Evolutionary conservation across 1,140 invertebrate genomes (phyloP).

Genomic region (Drosophila paulistorum): DNA sequence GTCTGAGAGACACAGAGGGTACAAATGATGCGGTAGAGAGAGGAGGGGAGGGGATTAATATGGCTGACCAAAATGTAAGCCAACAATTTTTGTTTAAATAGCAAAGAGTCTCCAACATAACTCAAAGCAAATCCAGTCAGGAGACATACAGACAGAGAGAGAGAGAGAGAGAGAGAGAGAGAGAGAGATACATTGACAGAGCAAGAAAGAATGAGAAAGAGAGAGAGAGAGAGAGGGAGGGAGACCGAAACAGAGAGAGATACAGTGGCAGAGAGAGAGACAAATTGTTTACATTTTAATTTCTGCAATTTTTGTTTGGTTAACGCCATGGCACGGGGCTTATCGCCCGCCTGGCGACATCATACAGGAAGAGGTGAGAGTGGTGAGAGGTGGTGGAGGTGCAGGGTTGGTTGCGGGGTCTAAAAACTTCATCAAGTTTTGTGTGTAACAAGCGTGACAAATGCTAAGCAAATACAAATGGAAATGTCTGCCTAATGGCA

Average conservation of each 20-base stretch:
- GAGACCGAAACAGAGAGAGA: not conserved
- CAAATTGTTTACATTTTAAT: conserved; percentile 80
- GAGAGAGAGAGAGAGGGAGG: not conserved
- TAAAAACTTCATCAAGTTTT: conserved; percentile 75
- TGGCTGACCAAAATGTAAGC: conserved; percentile 65
- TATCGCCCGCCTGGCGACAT: conserved; percentile 53
- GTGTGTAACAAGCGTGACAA: conserved; percentile 74
- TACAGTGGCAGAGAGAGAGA: conserved; percentile 27
- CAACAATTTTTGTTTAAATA: conserved; percentile 58
- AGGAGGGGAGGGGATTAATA: conserved; percentile 39
- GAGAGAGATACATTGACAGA: not conserved
- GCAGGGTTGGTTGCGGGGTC: conserved; percentile 17
- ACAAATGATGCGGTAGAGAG: not conserved
- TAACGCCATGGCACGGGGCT: conserved; percentile 63
- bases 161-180: conserved; percentile 13
- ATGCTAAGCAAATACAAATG: conserved; percentile 57
- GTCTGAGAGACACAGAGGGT: conserved; percentile 48
- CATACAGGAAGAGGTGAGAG: not conserved
- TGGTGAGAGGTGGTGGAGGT: conserved; percentile 18
- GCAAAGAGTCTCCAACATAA: conserved; percentile 23
- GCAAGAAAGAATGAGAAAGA: conserved; percentile 12
- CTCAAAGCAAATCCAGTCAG: conserved; percentile 8
- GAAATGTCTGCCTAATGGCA: conserved; percentile 22
- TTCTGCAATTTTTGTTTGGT: conserved; percentile 79
- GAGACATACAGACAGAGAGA: conserved; percentile 19